phyloP scores from a whole-genome alignment of 2,888 invertebrate species.

The Volucella inanis region DNA sequence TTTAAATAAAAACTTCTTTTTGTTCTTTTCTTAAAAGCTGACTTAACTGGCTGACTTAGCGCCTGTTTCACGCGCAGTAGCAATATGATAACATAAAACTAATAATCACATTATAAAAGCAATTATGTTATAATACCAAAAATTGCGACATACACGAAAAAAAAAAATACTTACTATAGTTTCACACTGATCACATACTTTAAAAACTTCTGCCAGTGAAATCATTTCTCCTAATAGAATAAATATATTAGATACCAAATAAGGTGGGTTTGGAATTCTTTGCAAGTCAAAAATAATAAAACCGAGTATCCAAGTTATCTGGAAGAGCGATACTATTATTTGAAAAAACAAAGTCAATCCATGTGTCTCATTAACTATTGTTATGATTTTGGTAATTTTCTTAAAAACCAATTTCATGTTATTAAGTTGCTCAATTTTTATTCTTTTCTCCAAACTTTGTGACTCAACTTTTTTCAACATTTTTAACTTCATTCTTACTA shows the following conservation, averaged over 20 bases:
- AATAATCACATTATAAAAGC: neutral
- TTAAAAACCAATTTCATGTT: constrained; percentile 28
- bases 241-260: neutral
- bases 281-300: constrained; percentile 19
- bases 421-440: constrained; percentile 18
- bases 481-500: constrained; percentile 39
- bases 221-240: constrained; percentile 13
- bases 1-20: no score
- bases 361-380: neutral
- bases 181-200: constrained; percentile 43
- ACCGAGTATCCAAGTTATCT: constrained; percentile 29
- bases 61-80: no score
- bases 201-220: constrained; percentile 14
- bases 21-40: no score
- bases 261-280: no score
- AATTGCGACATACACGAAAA: no score
- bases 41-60: no score
- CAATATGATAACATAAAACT: neutral
- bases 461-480: neutral
- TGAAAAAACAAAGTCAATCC: constrained; percentile 42
- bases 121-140: neutral
- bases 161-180: constrained; percentile 32
- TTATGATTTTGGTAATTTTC: constrained; percentile 31
- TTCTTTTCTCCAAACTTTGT: neutral
- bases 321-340: constrained; percentile 4